Base-by-base conservation (phyloP, 2,888 invertebrate genomes). In the Physocephala rufipes region DNA sequence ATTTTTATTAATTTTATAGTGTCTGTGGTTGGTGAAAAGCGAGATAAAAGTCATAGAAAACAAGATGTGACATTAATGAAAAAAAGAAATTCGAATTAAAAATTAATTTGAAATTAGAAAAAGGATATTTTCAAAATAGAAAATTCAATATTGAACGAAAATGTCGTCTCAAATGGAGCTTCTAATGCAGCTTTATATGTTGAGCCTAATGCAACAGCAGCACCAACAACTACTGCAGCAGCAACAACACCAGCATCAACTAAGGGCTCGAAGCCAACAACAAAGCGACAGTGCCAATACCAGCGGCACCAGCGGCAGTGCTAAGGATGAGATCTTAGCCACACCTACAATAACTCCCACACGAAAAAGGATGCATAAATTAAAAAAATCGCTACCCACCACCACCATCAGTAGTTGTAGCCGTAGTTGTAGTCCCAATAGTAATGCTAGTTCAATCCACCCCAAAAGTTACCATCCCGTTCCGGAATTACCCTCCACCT, bases 331-430 rank as follows among this genome's bases (percentile, higher is more conserved):
- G n/a, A n/a, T n/a, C n/a, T n/a, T n/a, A n/a, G 43, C 74, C 70
- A 75, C 76, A 63, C 76, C 76, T 73, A 28, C 77, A 73, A 64
- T 30, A 74, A 51, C 74, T 73, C 51, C 74, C 71, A 75, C 76
- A 65, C 76, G 76, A 74, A 76, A 80, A 81, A 81, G 81, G 77
- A 82, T 78, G 76, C 78, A 78, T 74, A 81, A 80, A 74, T 80
- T 79, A 74, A 78, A 79, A 78, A 79, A 79, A 77, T 83, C 83
- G 78, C 83, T 84, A 80, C 81, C 71, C 74, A 78, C 78, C 77
- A 82, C 82, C 81, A 80, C 84, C 84, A 84, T 84, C 85, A 82
- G 84, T 84, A 84, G 84, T 82, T 79, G 84, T 83, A 84, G 84
- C 82, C 80, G 84, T 84, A 84, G 84, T 84, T 79, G 84, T 83